Evolutionary conservation across 2,888 invertebrate species (phyloP), one percentile per base, ranked within the genome.

Genomic region (Rhingia campestris): DNA sequence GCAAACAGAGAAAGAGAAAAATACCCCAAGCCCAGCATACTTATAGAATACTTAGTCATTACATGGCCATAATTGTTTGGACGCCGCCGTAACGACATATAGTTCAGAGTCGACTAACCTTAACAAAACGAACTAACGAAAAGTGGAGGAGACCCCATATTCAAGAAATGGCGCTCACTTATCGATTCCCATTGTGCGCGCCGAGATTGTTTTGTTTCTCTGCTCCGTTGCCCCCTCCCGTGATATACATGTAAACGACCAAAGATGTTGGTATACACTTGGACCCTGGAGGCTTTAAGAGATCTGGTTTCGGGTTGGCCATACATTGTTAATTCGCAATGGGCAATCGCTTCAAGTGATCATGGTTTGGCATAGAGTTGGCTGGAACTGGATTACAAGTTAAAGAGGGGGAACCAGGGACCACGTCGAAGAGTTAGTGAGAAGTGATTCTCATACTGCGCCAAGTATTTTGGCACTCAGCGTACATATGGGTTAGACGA

Each of bases 61-160:
- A 82, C 82, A 82, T 74, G 79, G 63, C 79, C 79, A 79, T 82
- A 81, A 81, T 77, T 81, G 72, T 77, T 81, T 79, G 67, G 79
- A 69, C 82, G 79, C 73, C 82, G 77, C 77, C 69, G 73, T 73
- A 82, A 82, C 72, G 73, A 69, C 82, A 82, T 82, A 82, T 82
- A 82, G 82, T 82, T 82, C 82, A 79, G 79, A 82, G 64, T 79
- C 82, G 73, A 74, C 82, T 82, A 82, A 82, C 82, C 82, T 82
- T 79, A 82, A 54, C 56, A 69, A 77, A 73, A 77, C 72, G 49
- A 76, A 77, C 64, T 61, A 76, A 54, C 64, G 61, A 77, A 77
- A 81, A 69, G 58, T 79, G 66, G 82, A 82, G 69, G 77, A 77
- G 77, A 73, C 61, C 67, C 63, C 73, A 66, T 66, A 63, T 66